Evolutionary conservation across 2,888 invertebrate species (phyloP).

Genomic region (Andrena fulva): DNA sequence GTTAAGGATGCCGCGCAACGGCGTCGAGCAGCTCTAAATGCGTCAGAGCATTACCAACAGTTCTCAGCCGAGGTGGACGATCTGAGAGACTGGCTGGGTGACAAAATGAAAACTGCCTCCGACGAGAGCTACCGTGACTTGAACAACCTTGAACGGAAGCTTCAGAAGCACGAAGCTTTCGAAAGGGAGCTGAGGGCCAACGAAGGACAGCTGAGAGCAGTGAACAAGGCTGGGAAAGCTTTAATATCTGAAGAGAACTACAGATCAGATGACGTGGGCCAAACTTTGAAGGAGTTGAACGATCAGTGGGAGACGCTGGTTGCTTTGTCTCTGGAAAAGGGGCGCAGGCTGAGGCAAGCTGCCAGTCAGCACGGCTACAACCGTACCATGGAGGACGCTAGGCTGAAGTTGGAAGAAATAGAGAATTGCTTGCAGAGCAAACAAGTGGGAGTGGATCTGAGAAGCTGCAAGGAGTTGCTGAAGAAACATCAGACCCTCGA

Average conservation of each 20-base stretch:
- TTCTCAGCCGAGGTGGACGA: constrained; percentile 97
- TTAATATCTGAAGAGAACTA: constrained; percentile 90
- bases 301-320: constrained; percentile 92
- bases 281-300: constrained; percentile 90
- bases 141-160: constrained; percentile 94
- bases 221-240: constrained; percentile 92
- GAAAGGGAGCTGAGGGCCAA: constrained; percentile 97
- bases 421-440: constrained; percentile 91
- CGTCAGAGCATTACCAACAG: constrained; percentile 95
- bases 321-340: constrained; percentile 89
- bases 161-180: constrained; percentile 98
- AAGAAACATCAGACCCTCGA: constrained; percentile 96
- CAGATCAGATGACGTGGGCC: constrained; percentile 89
- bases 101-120: constrained; percentile 95
- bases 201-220: constrained; percentile 94
- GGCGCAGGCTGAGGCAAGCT: constrained; percentile 93
- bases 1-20: constrained; percentile 91
- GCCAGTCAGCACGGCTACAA: constrained; percentile 92
- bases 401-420: constrained; percentile 94
- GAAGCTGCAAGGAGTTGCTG: constrained; percentile 95
- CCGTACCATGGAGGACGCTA: constrained; percentile 95
- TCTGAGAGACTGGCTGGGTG: constrained; percentile 94
- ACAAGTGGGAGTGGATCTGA: constrained; percentile 94
- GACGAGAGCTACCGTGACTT: constrained; percentile 97
- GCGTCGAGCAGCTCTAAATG: constrained; percentile 91